Evolutionary conservation across 2,113 vertebrate species (phyloP).

Genomic region (Emberiza fucata): DNA sequence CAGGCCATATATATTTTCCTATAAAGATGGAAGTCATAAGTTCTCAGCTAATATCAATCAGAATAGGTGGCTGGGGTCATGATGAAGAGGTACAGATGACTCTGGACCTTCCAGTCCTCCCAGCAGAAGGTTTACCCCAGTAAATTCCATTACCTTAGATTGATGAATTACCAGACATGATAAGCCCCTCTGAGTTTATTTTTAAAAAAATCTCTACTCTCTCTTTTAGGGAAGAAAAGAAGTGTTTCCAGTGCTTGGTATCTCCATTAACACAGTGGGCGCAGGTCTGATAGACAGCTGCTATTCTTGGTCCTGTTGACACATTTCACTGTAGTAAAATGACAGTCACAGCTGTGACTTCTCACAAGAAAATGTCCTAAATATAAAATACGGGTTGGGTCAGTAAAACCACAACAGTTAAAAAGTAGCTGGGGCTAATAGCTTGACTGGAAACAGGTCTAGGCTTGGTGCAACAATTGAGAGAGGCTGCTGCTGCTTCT

Average conservation of each 20-base stretch:
- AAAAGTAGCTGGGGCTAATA: slow-evolving; percentile 10
- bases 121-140: background rate
- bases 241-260: slow-evolving; percentile 26
- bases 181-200: background rate
- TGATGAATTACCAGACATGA: background rate
- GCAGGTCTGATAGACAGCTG: slow-evolving; percentile 66
- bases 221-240: background rate
- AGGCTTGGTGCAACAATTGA: slow-evolving; percentile 20
- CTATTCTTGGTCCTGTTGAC: slow-evolving; percentile 70
- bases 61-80: background rate
- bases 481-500: background rate
- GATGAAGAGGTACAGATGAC: background rate
- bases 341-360: slow-evolving; percentile 71
- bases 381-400: slow-evolving; percentile 57
- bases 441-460: slow-evolving; percentile 19
- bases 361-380: slow-evolving; percentile 61
- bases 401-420: slow-evolving; percentile 39
- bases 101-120: background rate
- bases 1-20: background rate
- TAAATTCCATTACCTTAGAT: background rate
- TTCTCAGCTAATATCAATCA: background rate
- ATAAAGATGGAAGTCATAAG: background rate
- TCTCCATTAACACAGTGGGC: slow-evolving; percentile 61
- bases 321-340: slow-evolving; percentile 59
- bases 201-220: background rate